These are phyloP conservation scores for Drosophila planitibia DNA, from an alignment of 2,888 invertebrate genomes.

Conservation along the genomic window DNA sequence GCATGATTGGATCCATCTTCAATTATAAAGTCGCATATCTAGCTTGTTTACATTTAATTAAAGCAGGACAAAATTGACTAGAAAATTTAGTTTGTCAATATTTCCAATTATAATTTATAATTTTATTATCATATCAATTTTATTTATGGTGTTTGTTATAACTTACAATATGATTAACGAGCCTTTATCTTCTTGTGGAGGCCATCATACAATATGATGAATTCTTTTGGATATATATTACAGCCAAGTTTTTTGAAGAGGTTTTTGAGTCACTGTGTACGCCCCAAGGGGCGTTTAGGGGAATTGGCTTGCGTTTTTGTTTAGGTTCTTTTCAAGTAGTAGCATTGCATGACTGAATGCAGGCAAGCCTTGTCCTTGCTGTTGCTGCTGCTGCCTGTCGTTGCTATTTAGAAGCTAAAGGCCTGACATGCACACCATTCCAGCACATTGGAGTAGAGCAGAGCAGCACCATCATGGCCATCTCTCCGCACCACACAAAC, in stretches of 20 bases:
- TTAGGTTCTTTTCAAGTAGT: conserved; percentile 56
- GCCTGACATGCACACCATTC: conserved; percentile 63
- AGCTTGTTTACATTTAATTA: not conserved
- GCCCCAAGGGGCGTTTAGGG: not conserved
- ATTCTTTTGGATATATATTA: conserved; percentile 28
- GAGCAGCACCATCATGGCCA: not conserved
- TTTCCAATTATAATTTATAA: not conserved
- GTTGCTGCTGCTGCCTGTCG: conserved; percentile 45
- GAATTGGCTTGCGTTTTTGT: conserved; percentile 64
- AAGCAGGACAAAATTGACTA: not conserved
- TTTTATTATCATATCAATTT: not conserved
- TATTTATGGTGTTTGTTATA: not conserved
- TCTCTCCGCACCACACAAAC: conserved; percentile 33
- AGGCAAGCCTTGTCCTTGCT: conserved; percentile 64
- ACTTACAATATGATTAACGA: conserved; percentile 21
- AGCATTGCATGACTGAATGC: conserved; percentile 80
- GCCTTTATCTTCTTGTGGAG: not conserved
- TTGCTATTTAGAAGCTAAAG: conserved; percentile 64
- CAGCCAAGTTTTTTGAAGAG: not conserved
- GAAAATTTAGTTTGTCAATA: no score
- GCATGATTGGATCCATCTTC: not conserved
- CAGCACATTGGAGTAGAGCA: conserved; percentile 16
- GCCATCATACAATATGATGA: conserved; percentile 17
- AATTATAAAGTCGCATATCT: not conserved
- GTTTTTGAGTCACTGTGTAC: conserved; percentile 38